A percentile compares a stretch with the other conserved stretches of the same genome.
These are phyloP conservation scores for Chaetops frenatus DNA, from an alignment of 2,113 vertebrate genomes.

Conservation along the genomic window DNA sequence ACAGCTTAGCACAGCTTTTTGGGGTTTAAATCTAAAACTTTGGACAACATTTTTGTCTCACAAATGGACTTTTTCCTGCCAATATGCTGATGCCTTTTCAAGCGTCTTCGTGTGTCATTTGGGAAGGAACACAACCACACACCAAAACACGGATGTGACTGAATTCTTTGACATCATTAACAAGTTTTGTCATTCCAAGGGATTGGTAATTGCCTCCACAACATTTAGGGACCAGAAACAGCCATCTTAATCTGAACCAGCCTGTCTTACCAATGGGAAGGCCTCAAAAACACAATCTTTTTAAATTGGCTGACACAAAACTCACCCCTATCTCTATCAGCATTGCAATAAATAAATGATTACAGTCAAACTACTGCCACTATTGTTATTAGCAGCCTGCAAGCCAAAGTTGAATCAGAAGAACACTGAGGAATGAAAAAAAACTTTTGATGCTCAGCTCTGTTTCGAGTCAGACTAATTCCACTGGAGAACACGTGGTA, in stretches of 20 bases:
- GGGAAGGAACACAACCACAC: not conserved
- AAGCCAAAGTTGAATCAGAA: not conserved
- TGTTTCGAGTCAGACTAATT: not conserved
- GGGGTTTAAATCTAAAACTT: not conserved
- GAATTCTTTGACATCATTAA: constrained; percentile 1
- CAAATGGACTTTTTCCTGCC: not conserved
- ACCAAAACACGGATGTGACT: not conserved
- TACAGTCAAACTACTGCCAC: not conserved
- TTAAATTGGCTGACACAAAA: constrained; percentile 34
- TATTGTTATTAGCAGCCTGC: constrained; percentile 25
- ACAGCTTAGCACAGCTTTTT: not conserved
- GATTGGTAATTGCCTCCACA: not conserved
- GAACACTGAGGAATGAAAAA: not conserved
- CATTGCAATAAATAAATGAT: constrained; percentile 58
- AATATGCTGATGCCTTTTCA: not conserved
- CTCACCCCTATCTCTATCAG: constrained; percentile 24
- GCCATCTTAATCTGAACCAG: not conserved
- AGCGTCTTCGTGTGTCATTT: not conserved
- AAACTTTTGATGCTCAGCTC: not conserved
- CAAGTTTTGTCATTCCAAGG: not conserved
- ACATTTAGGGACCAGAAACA: not conserved
- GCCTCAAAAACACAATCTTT: not conserved
- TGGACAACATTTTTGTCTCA: not conserved
- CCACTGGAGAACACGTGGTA: not conserved
- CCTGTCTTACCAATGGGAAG: not conserved